Conservation (phyloP, 2,888 invertebrate genomes). For the Pheosia gnoma region DNA sequence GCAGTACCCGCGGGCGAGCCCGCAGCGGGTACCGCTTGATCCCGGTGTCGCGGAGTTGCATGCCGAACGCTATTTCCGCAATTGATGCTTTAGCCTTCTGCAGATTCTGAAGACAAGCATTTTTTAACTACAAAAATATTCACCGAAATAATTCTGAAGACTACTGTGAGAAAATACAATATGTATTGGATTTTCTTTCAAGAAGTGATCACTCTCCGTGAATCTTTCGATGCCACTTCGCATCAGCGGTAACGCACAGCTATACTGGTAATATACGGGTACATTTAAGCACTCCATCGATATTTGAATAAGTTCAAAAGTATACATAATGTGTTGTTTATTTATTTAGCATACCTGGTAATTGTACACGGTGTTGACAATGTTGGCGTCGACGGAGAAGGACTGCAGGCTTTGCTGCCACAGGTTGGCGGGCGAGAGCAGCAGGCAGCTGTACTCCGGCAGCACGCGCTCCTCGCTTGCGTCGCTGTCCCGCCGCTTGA, state of each 20-base stretch:
- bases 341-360: slow-evolving; percentile 86
- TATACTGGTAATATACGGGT: no score
- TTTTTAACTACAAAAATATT: neutral
- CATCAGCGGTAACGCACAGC: no score
- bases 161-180: neutral
- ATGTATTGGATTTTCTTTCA: no score
- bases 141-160: no score
- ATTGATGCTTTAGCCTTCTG: slow-evolving; percentile 93
- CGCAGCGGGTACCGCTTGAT: slow-evolving; percentile 94
- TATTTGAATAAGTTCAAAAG: no score
- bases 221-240: no score
- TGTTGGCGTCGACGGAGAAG: slow-evolving; percentile 91
- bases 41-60: slow-evolving; percentile 95
- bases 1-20: slow-evolving; percentile 92
- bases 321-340: slow-evolving; percentile 31
- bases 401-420: slow-evolving; percentile 94
- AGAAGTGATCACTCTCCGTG: no score
- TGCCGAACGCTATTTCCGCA: slow-evolving; percentile 96
- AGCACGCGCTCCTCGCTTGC: slow-evolving; percentile 86
- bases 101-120: slow-evolving; percentile 83
- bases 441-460: slow-evolving; percentile 96
- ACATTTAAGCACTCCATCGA: no score
- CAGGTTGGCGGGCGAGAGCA: slow-evolving; percentile 96
- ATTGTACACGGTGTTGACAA: slow-evolving; percentile 92
- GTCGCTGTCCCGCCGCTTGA: slow-evolving; percentile 84